Conservation (phyloP, 2,797 vertebrate genomes). For the Sebastes flavidus region DNA sequence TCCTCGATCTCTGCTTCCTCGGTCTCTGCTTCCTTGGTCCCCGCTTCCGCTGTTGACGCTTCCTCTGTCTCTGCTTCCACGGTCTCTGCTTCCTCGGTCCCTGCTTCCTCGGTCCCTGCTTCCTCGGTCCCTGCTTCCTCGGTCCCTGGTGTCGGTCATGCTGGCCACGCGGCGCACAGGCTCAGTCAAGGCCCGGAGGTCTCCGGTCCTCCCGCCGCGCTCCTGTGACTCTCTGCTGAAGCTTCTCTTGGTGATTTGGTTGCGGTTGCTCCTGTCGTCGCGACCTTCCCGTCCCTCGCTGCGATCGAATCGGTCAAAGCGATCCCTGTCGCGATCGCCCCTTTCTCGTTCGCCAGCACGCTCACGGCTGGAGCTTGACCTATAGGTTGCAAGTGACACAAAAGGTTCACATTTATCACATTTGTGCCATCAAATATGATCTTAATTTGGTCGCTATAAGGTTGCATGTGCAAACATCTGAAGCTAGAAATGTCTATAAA, state of each 20-base stretch:
- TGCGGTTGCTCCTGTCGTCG: constrained; percentile 76
- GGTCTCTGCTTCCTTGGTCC: constrained; percentile 63
- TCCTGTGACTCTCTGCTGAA: constrained; percentile 96
- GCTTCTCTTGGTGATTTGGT: constrained; percentile 90
- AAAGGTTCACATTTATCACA: background rate
- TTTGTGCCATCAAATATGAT: background rate
- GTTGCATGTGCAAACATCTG: background rate
- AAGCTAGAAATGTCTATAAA: background rate
- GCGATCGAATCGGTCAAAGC: constrained; percentile 87
- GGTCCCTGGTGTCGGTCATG: constrained; percentile 89
- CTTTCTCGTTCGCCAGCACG: constrained; percentile 76
- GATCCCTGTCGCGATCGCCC: constrained; percentile 73
- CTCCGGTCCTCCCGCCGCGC: constrained; percentile 86
- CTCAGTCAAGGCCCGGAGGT: constrained; percentile 82
- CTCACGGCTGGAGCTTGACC: constrained; percentile 94
- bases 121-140: constrained; percentile 65
- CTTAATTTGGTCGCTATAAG: background rate
- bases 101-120: constrained; percentile 76
- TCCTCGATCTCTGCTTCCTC: constrained; percentile 60
- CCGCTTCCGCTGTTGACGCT: constrained; percentile 59
- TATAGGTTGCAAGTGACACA: constrained; percentile 46
- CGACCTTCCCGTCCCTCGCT: constrained; percentile 82
- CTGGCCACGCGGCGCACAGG: constrained; percentile 92
- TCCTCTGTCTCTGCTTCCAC: constrained; percentile 57
- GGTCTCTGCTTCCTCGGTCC: constrained; percentile 71